A percentile compares a stretch with the other conserved stretches of the same genome.
Conservation (phyloP, 2,113 vertebrate species). For the Excalfactoria chinensis region DNA sequence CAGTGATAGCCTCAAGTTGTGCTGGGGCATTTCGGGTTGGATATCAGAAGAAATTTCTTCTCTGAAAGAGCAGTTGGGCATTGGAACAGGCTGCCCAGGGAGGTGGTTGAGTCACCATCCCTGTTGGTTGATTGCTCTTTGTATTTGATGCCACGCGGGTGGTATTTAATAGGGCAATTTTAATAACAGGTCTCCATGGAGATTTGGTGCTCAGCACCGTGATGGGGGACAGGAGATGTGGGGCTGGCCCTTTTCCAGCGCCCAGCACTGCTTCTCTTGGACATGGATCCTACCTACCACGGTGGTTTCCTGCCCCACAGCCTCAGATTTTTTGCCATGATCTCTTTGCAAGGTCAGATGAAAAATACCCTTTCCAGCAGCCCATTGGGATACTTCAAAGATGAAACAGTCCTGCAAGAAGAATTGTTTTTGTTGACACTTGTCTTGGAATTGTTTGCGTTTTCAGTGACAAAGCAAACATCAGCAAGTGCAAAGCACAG, state of each 20-base stretch:
- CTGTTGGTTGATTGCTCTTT: neutral
- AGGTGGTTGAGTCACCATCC: neutral
- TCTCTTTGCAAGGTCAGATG: neutral
- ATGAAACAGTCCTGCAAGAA: neutral
- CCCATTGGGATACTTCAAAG: neutral
- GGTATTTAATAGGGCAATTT: neutral
- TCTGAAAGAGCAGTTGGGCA: neutral
- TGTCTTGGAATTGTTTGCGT: constrained; percentile 20
- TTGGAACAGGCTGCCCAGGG: neutral
- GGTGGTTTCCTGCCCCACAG: neutral
- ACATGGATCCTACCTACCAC: neutral
- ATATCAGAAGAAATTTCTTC: neutral
- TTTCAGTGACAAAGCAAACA: constrained; percentile 49
- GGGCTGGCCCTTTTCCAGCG: neutral
- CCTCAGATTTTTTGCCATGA: neutral
- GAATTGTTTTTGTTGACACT: neutral
- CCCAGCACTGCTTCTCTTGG: neutral
- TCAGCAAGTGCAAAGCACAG: constrained; percentile 20
- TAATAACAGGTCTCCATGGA: neutral
- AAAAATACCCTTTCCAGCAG: rapidly evolving
- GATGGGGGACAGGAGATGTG: neutral
- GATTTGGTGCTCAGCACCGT: neutral
- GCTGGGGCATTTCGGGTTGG: neutral
- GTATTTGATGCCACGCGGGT: too few relatives aligned
- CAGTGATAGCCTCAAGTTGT: neutral